Evolutionary conservation across 1,140 invertebrate species (phyloP).

Genomic region (Bombus balteatus): DNA sequence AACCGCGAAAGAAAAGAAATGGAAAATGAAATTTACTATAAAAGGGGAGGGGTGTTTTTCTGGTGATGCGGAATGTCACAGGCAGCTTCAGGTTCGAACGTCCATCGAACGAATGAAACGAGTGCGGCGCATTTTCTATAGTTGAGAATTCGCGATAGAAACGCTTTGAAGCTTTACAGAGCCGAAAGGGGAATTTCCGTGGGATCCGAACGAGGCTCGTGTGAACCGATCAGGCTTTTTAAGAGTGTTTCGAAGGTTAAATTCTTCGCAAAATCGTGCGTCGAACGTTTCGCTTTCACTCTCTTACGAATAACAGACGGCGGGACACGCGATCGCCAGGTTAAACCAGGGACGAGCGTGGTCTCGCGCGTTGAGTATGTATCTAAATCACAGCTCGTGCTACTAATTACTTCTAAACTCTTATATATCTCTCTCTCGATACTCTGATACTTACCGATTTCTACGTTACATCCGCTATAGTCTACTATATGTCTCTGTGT

Average conservation of each 20-base stretch:
- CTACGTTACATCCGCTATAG: slow-evolving; percentile 53
- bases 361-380: slow-evolving; percentile 78
- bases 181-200: not conserved
- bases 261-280: slow-evolving; percentile 36
- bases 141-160: not conserved
- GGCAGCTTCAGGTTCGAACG: not conserved
- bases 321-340: slow-evolving; percentile 18
- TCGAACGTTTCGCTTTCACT: slow-evolving; percentile 37
- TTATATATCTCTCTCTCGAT: slow-evolving; percentile 62
- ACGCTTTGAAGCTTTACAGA: not conserved
- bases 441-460: slow-evolving; percentile 57
- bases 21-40: not conserved
- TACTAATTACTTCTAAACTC: slow-evolving; percentile 80
- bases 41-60: no score
- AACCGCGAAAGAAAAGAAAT: not conserved
- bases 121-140: no score
- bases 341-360: not conserved
- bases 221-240: not conserved
- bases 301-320: slow-evolving; percentile 50
- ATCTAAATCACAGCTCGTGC: slow-evolving; percentile 83
- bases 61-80: not conserved
- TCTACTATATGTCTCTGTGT: slow-evolving; percentile 40
- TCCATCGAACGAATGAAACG: not conserved
- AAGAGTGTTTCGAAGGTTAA: not conserved
- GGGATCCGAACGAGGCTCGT: slow-evolving; percentile 8